A percentile compares a stretch with the other conserved stretches of the same genome.
phyloP scores from a whole-genome alignment of 2,113 vertebrate species.

The Patagioenas fasciata region DNA sequence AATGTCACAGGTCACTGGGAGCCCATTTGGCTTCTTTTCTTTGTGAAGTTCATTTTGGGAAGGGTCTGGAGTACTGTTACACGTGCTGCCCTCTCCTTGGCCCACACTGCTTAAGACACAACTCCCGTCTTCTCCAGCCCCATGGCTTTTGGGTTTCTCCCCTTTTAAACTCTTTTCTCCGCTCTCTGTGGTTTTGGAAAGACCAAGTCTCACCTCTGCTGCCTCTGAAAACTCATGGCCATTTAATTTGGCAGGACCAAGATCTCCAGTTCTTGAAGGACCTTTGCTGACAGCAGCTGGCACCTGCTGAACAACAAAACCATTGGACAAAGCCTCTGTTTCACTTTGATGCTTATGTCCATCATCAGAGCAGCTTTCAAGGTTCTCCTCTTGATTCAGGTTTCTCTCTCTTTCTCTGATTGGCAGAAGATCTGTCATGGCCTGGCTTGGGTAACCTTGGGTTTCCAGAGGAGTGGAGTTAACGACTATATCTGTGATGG shows the following conservation, averaged over 20 bases:
- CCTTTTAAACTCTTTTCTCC: neutral
- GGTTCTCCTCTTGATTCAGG: neutral
- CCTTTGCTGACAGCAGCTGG: neutral
- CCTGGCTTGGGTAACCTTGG: conserved; percentile 35
- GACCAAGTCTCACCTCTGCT: neutral
- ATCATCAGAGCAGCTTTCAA: neutral
- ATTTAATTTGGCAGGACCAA: neutral
- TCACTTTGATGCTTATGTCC: neutral
- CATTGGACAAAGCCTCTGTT: neutral
- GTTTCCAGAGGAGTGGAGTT: conserved; percentile 11
- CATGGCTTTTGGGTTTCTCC: neutral
- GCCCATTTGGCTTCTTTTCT: neutral
- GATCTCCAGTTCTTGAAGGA: neutral
- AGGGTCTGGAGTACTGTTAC: neutral
- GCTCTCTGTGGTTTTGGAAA: neutral
- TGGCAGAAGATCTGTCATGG: conserved; percentile 3
- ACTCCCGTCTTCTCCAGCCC: neutral
- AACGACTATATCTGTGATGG: neutral
- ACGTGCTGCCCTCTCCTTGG: neutral
- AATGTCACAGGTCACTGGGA: conserved; percentile 80
- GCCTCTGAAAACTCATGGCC: neutral
- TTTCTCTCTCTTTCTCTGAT: conserved; percentile 7
- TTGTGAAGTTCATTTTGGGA: conserved; percentile 63
- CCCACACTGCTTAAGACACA: neutral
- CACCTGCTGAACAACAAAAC: neutral